These are phyloP conservation scores for Champsocephalus gunnari DNA, from an alignment of 2,797 vertebrate species.

Conservation along the genomic window DNA sequence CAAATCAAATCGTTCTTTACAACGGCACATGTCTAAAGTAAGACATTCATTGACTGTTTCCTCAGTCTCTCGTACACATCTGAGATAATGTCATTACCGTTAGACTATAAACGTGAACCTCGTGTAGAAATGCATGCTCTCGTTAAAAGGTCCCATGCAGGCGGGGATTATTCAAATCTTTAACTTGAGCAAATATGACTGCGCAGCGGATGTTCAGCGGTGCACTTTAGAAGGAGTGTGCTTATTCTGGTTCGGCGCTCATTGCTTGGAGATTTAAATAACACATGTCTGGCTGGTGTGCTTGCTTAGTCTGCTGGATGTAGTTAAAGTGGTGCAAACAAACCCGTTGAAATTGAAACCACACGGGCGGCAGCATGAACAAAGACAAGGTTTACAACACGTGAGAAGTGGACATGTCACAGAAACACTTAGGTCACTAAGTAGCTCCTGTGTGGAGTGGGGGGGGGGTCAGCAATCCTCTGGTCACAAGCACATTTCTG, in stretches of 20 bases:
- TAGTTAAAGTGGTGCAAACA: neutral
- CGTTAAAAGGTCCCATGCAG: slow-evolving; percentile 27
- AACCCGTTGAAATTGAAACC: slow-evolving; percentile 6
- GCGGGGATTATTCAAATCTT: slow-evolving; percentile 50
- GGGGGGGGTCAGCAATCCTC: slow-evolving; percentile 47
- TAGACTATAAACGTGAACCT: slow-evolving; percentile 1
- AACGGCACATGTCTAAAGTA: no score
- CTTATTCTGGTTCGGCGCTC: slow-evolving; percentile 45
- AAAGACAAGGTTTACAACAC: neutral
- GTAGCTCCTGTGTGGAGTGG: slow-evolving; percentile 6
- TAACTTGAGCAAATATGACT: slow-evolving; percentile 38
- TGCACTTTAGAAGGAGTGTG: slow-evolving; percentile 42
- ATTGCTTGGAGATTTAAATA: slow-evolving; percentile 52
- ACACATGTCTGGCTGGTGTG: slow-evolving; percentile 36
- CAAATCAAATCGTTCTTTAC: no score
- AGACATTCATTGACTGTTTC: no score
- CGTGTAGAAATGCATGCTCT: slow-evolving; percentile 14
- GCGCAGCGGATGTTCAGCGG: slow-evolving; percentile 30
- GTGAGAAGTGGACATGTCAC: no score
- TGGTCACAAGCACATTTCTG: slow-evolving; percentile 62
- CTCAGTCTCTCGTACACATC: neutral
- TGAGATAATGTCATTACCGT: neutral
- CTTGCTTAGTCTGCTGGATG: slow-evolving; percentile 32
- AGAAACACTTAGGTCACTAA: slow-evolving; percentile 23
- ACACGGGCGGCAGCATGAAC: neutral